Conservation (phyloP, 2,797 vertebrate species). For the Sparus aurata region DNA sequence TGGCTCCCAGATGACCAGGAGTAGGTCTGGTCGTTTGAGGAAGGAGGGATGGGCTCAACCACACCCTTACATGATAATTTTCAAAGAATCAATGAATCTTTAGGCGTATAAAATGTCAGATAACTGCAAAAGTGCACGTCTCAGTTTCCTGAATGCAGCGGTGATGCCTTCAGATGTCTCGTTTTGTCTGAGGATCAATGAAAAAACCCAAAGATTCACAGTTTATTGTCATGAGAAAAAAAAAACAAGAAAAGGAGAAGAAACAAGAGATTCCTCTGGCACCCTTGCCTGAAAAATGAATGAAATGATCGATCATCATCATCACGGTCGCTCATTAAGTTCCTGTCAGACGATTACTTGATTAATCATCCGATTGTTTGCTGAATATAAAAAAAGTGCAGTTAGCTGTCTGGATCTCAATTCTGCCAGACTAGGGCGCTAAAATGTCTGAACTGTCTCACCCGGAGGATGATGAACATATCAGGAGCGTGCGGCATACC, state of each 20-base stretch:
- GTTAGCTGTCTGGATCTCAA: no score
- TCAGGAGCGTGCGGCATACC: slow-evolving; percentile 11
- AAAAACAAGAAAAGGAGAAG: neutral
- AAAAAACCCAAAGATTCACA: neutral
- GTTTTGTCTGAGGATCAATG: neutral
- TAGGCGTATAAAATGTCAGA: neutral
- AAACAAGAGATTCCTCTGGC: neutral
- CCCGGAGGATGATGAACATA: slow-evolving; percentile 24
- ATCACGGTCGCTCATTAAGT: neutral
- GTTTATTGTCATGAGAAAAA: slow-evolving; percentile 9
- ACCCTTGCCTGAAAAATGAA: neutral
- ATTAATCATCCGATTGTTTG: neutral
- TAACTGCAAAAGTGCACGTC: neutral
- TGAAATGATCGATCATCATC: neutral
- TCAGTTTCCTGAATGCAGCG: neutral
- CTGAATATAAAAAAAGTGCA: no score
- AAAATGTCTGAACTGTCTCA: neutral
- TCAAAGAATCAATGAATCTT: neutral
- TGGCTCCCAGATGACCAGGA: slow-evolving; percentile 19
- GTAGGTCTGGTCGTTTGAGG: neutral
- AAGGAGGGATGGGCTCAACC: slow-evolving; percentile 6
- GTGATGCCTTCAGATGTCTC: neutral
- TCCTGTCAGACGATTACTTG: neutral
- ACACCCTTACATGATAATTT: neutral
- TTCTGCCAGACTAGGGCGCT: neutral